Conservation (phyloP, 2,888 invertebrate genomes). For the Asteroscopus sphinx region DNA sequence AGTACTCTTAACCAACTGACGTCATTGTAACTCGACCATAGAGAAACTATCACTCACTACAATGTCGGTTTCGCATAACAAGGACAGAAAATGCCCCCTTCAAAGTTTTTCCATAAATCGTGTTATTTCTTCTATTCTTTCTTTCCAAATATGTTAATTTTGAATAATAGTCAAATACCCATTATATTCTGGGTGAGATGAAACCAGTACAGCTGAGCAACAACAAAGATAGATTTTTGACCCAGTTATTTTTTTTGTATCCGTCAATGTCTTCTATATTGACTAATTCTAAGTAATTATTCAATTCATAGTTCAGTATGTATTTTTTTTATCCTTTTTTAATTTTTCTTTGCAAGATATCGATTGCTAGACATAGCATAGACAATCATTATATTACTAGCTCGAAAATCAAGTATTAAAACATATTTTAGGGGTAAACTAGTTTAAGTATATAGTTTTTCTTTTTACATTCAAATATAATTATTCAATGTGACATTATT, state of each 20-base stretch:
- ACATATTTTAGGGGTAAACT: constrained; percentile 32
- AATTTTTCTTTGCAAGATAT: constrained; percentile 27
- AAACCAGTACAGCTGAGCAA: constrained; percentile 18
- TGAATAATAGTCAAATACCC: too few species aligned
- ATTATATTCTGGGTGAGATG: constrained; percentile 4
- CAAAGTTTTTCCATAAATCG: too few species aligned
- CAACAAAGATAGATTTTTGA: constrained; percentile 11
- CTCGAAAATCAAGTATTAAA: constrained; percentile 30
- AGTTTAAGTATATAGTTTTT: constrained; percentile 20
- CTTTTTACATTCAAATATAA: constrained; percentile 24
- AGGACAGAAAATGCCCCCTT: too few species aligned
- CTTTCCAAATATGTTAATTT: too few species aligned
- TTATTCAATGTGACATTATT: constrained; percentile 20
- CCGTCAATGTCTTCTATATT: constrained; percentile 40
- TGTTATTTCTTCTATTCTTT: too few species aligned
- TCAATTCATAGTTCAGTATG: constrained; percentile 11
- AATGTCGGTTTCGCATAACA: too few species aligned
- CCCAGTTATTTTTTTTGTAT: constrained; percentile 15
- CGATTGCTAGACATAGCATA: constrained; percentile 43
- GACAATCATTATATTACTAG: constrained; percentile 39
- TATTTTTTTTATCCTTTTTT: constrained; percentile 22
- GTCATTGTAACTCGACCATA: too few species aligned
- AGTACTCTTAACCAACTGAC: too few species aligned
- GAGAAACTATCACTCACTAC: too few species aligned
- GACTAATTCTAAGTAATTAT: constrained; percentile 32